A percentile compares a stretch with the other conserved stretches of the same genome.
These are phyloP conservation scores for Chloropsis cyanopogon DNA, from an alignment of 2,113 vertebrate species.

Conservation along the genomic window DNA sequence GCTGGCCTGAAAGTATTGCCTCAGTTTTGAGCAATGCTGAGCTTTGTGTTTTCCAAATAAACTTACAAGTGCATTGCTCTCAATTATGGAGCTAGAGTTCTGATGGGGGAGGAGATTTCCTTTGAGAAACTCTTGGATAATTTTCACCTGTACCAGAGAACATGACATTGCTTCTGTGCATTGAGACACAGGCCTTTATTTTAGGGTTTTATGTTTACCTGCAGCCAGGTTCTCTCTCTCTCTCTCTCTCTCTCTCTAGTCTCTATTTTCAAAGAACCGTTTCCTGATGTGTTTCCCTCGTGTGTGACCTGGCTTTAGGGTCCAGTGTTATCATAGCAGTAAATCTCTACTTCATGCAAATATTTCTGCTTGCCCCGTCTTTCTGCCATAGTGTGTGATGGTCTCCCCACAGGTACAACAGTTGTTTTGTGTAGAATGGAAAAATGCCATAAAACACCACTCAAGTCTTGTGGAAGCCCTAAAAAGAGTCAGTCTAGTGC, in stretches of 20 bases:
- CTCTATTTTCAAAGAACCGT: neutral
- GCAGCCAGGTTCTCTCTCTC: neutral
- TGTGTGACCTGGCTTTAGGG: neutral
- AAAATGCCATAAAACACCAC: neutral
- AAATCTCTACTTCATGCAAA: slow-evolving; percentile 13
- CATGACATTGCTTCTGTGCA: neutral
- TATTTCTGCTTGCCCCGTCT: neutral
- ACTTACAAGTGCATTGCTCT: neutral
- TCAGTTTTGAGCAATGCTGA: slow-evolving; percentile 13
- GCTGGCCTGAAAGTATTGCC: neutral
- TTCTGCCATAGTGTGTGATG: neutral
- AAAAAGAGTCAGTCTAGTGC: neutral
- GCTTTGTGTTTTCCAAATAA: slow-evolving; percentile 3
- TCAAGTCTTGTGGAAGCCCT: neutral
- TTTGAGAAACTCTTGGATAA: neutral
- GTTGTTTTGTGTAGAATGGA: neutral
- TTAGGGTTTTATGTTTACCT: slow-evolving; percentile 9
- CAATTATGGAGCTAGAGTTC: neutral
- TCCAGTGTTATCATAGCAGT: neutral
- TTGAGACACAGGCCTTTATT: slow-evolving; percentile 23
- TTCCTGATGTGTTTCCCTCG: slow-evolving; percentile 13
- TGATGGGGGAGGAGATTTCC: neutral
- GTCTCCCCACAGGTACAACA: neutral
- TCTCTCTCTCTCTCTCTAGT: neutral
- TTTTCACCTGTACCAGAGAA: neutral